phyloP scores from a whole-genome alignment of 2,113 vertebrate genomes.

The Panthera leo region DNA sequence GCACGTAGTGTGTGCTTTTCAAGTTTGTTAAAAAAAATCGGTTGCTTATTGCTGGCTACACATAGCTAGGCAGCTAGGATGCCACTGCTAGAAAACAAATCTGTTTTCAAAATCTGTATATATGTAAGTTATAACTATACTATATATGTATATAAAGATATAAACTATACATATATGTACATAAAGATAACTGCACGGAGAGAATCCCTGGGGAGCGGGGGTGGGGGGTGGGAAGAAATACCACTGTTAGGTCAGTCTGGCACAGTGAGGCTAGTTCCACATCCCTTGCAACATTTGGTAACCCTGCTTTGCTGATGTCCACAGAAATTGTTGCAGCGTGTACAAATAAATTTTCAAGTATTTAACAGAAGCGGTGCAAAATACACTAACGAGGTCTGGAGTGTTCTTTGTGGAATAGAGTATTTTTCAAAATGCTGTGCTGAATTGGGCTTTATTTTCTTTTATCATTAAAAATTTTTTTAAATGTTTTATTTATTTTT shows the following conservation, averaged over 20 bases:
- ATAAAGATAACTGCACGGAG: background rate
- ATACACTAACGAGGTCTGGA: background rate
- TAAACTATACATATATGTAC: background rate
- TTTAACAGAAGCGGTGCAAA: background rate
- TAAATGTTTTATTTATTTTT: too few relatives aligned
- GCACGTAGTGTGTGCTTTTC: background rate
- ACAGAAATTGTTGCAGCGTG: background rate
- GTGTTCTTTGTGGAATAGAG: background rate
- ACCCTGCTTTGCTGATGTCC: background rate
- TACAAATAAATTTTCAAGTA: constrained; percentile 24
- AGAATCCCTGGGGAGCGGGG: background rate
- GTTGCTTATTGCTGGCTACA: background rate
- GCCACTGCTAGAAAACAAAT: background rate
- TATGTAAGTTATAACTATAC: background rate
- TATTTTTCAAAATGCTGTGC: background rate
- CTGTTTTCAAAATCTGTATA: background rate
- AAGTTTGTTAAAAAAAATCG: background rate
- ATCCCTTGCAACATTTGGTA: background rate
- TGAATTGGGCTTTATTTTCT: background rate
- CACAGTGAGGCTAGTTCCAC: background rate
- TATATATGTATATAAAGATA: background rate
- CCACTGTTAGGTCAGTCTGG: background rate
- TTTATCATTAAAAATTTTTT: background rate
- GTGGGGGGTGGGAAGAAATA: background rate
- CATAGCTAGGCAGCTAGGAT: background rate